Evolutionary conservation across 2,797 vertebrate genomes (phyloP), one percentile per base, ranked within the genome.

Genomic region (Labroides dimidiatus): DNA sequence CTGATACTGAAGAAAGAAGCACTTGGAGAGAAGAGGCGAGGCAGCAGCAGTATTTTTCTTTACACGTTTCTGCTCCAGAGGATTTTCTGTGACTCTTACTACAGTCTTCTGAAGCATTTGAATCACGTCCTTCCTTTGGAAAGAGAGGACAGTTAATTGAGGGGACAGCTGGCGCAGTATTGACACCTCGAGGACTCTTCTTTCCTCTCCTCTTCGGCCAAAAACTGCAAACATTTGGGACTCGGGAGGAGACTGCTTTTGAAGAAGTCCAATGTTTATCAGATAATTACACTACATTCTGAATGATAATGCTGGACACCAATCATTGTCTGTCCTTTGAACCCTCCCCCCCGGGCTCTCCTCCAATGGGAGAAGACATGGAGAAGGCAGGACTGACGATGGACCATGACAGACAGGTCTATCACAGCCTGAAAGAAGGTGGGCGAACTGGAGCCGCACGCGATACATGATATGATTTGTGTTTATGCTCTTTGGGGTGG

Each of bases 361-460:
- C 91, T 62, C 91, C 89, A 86, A 89, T 91, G 74, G 87, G 74
- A 68, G 88, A 89, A 1, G 91, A 89, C 63, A 72, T 87, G 78
- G 93, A 93, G 59, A 94, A 93, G 87, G 82, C 77, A 71, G 85
- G 66, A 59, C 44, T 86, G 75, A 69, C 71, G 53, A 80, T 82
- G 87, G 92, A 94, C 73, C 91, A 88, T 47, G 92, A 93, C 72
- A 91, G 84, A 77, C 84, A 91, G 48, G 87, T 91, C 72, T 94
- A 93, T 91, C 90, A 93, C 90, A 94, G 89, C 81, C 87, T 95
- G 75, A 94, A 94, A 88, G 94, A 95, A 94, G 94, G 94, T 94
- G 93, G 90, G 94, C 65, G 1, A 68, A 58, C 72, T 14, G 23
- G 61, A 64, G 30, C 58, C 7, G 19, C 47, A 69, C 52, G 21